These are phyloP conservation scores for Tipula helvola DNA, from an alignment of 2,888 invertebrate species.

Conservation along the genomic window DNA sequence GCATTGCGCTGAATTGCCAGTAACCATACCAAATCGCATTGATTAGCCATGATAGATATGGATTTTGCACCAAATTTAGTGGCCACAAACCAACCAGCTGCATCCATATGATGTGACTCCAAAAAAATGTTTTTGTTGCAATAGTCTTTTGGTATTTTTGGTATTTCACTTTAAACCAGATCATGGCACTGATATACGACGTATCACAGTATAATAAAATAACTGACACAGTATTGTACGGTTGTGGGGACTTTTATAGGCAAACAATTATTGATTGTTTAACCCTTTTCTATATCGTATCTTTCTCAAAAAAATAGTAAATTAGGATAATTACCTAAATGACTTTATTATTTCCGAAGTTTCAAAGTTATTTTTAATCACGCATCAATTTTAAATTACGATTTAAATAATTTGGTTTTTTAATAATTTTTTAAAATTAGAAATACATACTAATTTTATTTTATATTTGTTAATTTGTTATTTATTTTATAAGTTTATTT, in stretches of 20 bases:
- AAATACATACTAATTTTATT: too few relatives aligned
- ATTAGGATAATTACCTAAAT: not conserved
- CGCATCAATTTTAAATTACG: too few relatives aligned
- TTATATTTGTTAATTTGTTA: too few relatives aligned
- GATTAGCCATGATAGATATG: not conserved
- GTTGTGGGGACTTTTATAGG: not conserved
- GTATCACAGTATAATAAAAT: not conserved
- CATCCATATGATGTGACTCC: not conserved
- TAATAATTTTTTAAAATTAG: too few relatives aligned
- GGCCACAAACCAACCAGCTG: not conserved
- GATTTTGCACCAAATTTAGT: not conserved
- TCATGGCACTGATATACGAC: not conserved
- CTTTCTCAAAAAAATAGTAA: not conserved
- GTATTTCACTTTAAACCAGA: not conserved
- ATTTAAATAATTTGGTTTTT: too few relatives aligned
- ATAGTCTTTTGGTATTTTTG: not conserved
- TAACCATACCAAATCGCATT: not conserved
- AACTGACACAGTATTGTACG: not conserved
- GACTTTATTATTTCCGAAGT: not conserved
- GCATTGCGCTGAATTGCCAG: conserved; percentile 9
- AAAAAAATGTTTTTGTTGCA: not conserved
- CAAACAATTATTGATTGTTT: not conserved
- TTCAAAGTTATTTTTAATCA: not conserved
- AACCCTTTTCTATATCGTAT: not conserved
- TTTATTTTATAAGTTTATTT: too few relatives aligned